Evolutionary conservation across 2,797 vertebrate species (phyloP).

Genomic region (Sebastes trivittatus): DNA sequence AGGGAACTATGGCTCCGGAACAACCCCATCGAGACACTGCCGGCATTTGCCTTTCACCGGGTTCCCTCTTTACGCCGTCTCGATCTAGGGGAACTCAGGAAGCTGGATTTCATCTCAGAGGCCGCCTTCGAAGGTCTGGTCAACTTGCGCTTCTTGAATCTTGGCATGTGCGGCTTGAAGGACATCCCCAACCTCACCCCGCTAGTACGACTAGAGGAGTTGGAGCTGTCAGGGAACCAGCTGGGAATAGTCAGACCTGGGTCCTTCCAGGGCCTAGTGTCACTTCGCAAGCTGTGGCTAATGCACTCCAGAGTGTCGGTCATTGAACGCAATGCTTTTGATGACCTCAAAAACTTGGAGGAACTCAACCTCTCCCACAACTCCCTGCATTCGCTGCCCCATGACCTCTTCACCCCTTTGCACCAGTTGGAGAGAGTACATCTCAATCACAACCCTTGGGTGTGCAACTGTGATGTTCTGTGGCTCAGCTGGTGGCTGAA

Average conservation of each 20-base stretch:
- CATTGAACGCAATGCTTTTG: slow-evolving; percentile 96
- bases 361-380: slow-evolving; percentile 97
- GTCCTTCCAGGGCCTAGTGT: slow-evolving; percentile 93
- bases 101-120: slow-evolving; percentile 96
- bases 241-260: slow-evolving; percentile 91
- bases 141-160: slow-evolving; percentile 94
- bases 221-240: slow-evolving; percentile 95
- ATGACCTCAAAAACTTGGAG: slow-evolving; percentile 95
- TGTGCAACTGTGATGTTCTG: slow-evolving; percentile 96
- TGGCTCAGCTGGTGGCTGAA: slow-evolving; percentile 99
- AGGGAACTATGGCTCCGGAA: slow-evolving; percentile 95
- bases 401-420: slow-evolving; percentile 95
- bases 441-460: slow-evolving; percentile 98
- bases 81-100: slow-evolving; percentile 94
- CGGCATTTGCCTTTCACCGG: slow-evolving; percentile 94
- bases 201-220: slow-evolving; percentile 90
- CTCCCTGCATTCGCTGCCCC: slow-evolving; percentile 93
- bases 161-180: slow-evolving; percentile 97
- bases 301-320: slow-evolving; percentile 95
- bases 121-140: slow-evolving; percentile 94
- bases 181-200: slow-evolving; percentile 96
- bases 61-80: slow-evolving; percentile 93
- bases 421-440: slow-evolving; percentile 94
- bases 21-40: slow-evolving; percentile 97
- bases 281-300: slow-evolving; percentile 93